phyloP scores from a whole-genome alignment of 2,888 invertebrate species.

The Hypolimnas misippus region DNA sequence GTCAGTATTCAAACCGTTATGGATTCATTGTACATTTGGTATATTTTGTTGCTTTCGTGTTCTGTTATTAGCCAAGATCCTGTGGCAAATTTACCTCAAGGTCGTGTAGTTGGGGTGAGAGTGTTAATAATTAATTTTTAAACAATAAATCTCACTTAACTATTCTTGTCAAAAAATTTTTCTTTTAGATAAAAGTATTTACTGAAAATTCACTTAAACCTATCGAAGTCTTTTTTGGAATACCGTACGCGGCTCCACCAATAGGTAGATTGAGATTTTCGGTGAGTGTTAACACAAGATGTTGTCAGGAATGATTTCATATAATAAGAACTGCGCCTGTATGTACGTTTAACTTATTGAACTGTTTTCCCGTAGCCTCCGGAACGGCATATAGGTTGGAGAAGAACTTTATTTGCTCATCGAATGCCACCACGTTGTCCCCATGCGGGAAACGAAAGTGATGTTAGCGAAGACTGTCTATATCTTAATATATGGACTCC shows the following conservation, averaged over 20 bases:
- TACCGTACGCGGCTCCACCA: slow-evolving; percentile 93
- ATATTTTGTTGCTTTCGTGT: slow-evolving; percentile 42
- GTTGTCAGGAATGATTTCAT: neutral
- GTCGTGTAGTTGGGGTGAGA: slow-evolving; percentile 85
- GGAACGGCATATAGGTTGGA: slow-evolving; percentile 88
- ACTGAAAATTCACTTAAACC: slow-evolving; percentile 85
- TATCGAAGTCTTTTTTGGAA: slow-evolving; percentile 88
- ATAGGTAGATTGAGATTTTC: slow-evolving; percentile 89
- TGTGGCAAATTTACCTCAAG: slow-evolving; percentile 81
- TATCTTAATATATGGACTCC: slow-evolving; percentile 96
- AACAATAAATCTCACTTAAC: too few relatives aligned
- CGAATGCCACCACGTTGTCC: slow-evolving; percentile 89
- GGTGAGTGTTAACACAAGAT: slow-evolving; percentile 65
- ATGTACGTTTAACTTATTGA: neutral
- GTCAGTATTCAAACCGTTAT: neutral
- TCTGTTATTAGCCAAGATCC: slow-evolving; percentile 71
- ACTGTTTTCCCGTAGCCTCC: slow-evolving; percentile 82
- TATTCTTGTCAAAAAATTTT: too few relatives aligned
- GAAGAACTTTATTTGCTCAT: slow-evolving; percentile 87
- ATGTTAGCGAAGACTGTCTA: slow-evolving; percentile 91
- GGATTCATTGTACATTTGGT: slow-evolving; percentile 31
- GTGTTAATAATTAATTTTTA: neutral
- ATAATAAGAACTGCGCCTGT: neutral
- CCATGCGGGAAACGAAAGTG: slow-evolving; percentile 71
- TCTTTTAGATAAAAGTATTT: slow-evolving; percentile 88